These are phyloP conservation scores for Pavo muticus DNA, from an alignment of 2,113 vertebrate species.

Conservation along the genomic window DNA sequence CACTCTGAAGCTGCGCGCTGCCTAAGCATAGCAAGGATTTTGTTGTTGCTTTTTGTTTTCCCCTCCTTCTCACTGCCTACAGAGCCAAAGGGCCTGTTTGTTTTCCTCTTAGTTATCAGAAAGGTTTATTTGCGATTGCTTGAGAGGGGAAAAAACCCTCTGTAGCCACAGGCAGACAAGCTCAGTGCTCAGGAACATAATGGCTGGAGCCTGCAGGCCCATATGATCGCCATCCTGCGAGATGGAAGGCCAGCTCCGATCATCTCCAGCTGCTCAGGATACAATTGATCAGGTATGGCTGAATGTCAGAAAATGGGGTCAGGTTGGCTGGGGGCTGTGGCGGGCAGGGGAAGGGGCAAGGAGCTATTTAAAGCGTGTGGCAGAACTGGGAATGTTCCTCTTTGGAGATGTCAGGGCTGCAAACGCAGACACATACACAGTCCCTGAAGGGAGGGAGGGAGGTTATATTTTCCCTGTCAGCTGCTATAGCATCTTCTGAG, in stretches of 20 bases:
- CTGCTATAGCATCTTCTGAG: constrained; percentile 14
- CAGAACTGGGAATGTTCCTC: constrained; percentile 38
- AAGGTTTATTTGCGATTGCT: constrained; percentile 64
- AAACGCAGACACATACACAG: not conserved
- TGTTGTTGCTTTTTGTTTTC: not conserved
- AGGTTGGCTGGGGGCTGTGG: not conserved
- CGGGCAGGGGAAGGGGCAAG: not conserved
- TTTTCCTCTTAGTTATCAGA: constrained; percentile 69
- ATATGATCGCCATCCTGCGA: constrained; percentile 53
- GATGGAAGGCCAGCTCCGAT: constrained; percentile 67
- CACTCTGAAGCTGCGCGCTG: not conserved
- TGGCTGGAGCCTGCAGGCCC: constrained; percentile 45
- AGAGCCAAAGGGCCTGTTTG: constrained; percentile 70
- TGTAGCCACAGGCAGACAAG: constrained; percentile 54
- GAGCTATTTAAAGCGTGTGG: constrained; percentile 37
- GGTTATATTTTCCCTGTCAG: constrained; percentile 32
- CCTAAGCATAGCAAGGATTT: constrained; percentile 16
- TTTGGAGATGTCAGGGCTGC: constrained; percentile 58
- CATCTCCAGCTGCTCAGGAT: constrained; percentile 60
- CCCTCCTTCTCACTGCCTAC: constrained; percentile 26
- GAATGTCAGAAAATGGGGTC: not conserved
- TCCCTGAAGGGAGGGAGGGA: not conserved
- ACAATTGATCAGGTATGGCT: constrained; percentile 56
- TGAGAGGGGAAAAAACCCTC: not conserved
- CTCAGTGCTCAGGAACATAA: constrained; percentile 62